Evolutionary conservation across 2,888 invertebrate species (phyloP), one percentile per base, ranked within the genome.

Genomic region (Drosophila kambysellisi): DNA sequence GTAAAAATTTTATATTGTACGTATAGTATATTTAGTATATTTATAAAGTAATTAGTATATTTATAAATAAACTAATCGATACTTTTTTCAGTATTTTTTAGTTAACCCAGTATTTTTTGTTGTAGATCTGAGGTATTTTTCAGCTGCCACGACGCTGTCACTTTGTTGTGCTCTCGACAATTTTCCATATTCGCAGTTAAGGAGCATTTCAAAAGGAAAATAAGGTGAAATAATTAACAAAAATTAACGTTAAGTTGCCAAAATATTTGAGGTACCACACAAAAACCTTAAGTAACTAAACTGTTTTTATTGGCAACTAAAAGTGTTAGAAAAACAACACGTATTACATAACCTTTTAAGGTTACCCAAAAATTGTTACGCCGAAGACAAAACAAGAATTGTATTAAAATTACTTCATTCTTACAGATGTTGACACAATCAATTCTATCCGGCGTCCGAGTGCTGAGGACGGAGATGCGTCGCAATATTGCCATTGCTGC

Each of bases 401-500:
- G 39, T 48, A 37, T 61, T 32, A 35, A 7, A 37, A 46, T 57
- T 60, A 15, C 15, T 51, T n/a, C 3, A 12, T 9, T 7, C n/a
- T 62, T 74, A n/a, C 93, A 95, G 94, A 95, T 95, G 95, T 93
- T 95, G 90, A 94, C 94, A 81, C 94, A 94, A 78, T 93, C 94
- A 54, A 91, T 95, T 75, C 83, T 95, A 71, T 91, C 91, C 75
- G 94, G 95, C 71, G 92, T 94, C 48, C 94, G 94, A 88, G 94
- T 93, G 52, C 93, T 94, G 60, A 94, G 94, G 76, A 93, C 94
- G 29, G 93, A 95, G 76, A 93, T 94, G 80, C 95, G 95, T 62
- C 95, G 97, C 70, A 97, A 96, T 92, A 93, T 97, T 88, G 97
- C 97, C 65, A 94, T 97, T 54, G 93, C 95, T 58, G 96, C 96